Percentiles rank a stretch among this genome's conserved stretches.
phyloP scores from a whole-genome alignment of 2,888 invertebrate genomes.

The Drosophila neotestacea region DNA sequence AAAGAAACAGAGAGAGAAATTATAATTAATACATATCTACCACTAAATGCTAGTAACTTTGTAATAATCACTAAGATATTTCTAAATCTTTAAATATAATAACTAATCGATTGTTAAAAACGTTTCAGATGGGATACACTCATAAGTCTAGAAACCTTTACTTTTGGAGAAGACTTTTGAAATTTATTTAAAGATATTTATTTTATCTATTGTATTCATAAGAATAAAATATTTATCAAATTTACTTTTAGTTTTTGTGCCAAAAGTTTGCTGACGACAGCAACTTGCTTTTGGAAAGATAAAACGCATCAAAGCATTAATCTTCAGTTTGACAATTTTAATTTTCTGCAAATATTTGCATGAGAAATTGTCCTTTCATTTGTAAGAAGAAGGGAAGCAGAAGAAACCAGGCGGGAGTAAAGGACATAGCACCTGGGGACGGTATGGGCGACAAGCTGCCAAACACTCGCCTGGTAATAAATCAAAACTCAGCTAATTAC shows the following conservation, averaged over 20 bases:
- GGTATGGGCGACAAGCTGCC: slow-evolving; percentile 48
- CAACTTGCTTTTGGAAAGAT: background rate
- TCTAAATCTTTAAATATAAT: no score
- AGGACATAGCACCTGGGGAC: slow-evolving; percentile 51
- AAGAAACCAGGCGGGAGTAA: slow-evolving; percentile 5
- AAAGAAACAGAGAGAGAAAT: no score
- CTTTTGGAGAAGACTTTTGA: no score
- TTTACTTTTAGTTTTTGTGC: background rate
- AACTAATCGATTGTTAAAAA: no score
- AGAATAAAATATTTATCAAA: background rate
- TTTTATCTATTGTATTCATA: background rate
- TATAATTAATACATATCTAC: no score
- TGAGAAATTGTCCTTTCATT: slow-evolving; percentile 48
- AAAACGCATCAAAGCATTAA: slow-evolving; percentile 45
- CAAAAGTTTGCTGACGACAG: slow-evolving; percentile 11
- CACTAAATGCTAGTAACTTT: no score
- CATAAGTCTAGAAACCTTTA: no score
- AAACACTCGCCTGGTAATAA: slow-evolving; percentile 64
- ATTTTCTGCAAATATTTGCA: slow-evolving; percentile 75
- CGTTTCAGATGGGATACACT: no score
- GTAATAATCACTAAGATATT: no score
- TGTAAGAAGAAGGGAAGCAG: background rate
- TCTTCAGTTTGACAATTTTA: slow-evolving; percentile 63
- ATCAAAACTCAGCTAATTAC: slow-evolving; percentile 82
- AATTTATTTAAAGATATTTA: no score